Base-by-base conservation (phyloP, 2,797 vertebrate genomes). In the Allobates femoralis region DNA sequence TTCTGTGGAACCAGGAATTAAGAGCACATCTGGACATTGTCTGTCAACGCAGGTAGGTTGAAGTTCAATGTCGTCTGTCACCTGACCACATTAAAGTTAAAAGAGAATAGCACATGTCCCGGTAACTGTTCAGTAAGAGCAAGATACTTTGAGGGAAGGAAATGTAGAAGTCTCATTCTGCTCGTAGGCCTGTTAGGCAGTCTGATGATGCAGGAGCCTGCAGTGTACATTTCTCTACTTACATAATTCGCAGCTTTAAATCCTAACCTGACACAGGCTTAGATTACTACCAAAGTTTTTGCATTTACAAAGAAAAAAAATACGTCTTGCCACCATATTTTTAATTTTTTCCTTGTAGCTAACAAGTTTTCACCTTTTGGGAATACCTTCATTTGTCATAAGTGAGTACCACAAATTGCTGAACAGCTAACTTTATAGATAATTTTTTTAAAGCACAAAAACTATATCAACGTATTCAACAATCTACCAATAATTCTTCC, bases 1-100 rank as follows among this genome's bases (percentile, higher is more conserved):
- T 80, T 58, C 69, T 51, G 64, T 53, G 56, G 62, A 75, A 77
- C 19, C 32, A 51, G 26, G 79, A 56, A 41, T 76, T 76, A 51
- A 80, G 82, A 79, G 56, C n/a, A 69, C 10, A 34, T 81, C 83
- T 88, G 87, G 69, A 58, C 51, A 77, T 81, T 81, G 87, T 88
- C 87, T 77, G 71, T 76, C 76, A 88, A 37, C 83, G 69, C 78
- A 69, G 75, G 82, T 58, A 88, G 71, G 66, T 62, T 85, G 34
- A 79, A 83, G 51, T 41, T 73, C 71, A 81, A 58, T 67, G 60
- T 79, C 64, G 34, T 75, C 46, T 76, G 30, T 80, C 77, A 81
- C 69, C 74, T 84, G 77, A 88, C 82, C 83, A 81, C 78, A 81
- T 85, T 85, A 85, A 88, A 77, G 83, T 81, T 69, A 46, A 75